Evolutionary conservation across 37 sponge, comb jelly and placozoan species (phyloP).

Genomic region (Aphrocallistes beatrix): DNA sequence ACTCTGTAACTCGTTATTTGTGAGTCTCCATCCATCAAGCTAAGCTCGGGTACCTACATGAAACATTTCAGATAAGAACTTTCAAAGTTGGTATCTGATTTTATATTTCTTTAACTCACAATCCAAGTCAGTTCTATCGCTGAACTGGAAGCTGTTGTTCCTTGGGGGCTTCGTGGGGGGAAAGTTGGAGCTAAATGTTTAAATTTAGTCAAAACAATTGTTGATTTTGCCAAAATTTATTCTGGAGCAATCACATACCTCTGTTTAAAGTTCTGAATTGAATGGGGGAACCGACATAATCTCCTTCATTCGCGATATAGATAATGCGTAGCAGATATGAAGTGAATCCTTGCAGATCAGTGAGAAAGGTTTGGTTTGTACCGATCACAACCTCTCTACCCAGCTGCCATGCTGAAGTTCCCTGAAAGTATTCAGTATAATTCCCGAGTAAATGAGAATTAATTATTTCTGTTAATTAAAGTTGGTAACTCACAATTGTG

Average conservation of each 20-base stretch:
- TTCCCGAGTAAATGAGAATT: no score
- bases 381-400: not conserved
- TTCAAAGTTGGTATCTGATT: not conserved
- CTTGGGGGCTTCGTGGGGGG: not conserved
- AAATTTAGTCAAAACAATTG: not conserved
- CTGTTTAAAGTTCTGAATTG: not conserved
- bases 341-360: not conserved
- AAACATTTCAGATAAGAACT: not conserved
- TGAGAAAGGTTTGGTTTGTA: not conserved
- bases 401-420: not conserved
- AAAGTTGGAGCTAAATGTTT: not conserved
- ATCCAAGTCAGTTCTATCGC: not conserved
- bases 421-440: not conserved
- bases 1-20: not conserved
- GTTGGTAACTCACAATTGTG: not conserved
- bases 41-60: not conserved
- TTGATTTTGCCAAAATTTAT: not conserved
- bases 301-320: not conserved
- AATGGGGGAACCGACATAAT: not conserved
- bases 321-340: not conserved
- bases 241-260: not conserved
- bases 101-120: not conserved
- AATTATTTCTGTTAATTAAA: not conserved
- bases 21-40: not conserved
- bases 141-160: constrained; percentile 3